Conservation (phyloP, 2,113 vertebrate genomes). For the Lipophrys pholis region DNA sequence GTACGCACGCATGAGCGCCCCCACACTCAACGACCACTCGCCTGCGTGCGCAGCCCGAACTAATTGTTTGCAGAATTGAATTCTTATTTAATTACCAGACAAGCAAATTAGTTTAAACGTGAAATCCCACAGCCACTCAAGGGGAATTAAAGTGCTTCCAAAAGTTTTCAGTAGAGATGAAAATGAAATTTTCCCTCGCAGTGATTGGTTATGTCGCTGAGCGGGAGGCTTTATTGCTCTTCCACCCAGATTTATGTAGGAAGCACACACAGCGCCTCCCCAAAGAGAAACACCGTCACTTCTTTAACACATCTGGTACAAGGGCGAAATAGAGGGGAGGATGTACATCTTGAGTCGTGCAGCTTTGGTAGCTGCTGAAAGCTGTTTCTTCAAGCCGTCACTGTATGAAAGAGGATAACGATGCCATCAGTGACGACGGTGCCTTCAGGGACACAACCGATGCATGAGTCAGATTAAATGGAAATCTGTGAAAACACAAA, state of each 20-base stretch:
- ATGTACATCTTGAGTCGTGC: constrained; percentile 21
- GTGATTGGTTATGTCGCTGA: constrained; percentile 45
- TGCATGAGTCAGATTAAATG: constrained; percentile 61
- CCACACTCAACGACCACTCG: constrained; percentile 17
- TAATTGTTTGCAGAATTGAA: constrained; percentile 75
- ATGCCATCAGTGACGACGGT: constrained; percentile 58
- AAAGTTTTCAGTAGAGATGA: constrained; percentile 57
- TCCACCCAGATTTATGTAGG: constrained; percentile 27
- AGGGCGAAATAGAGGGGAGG: constrained; percentile 19
- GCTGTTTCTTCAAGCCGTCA: constrained; percentile 45
- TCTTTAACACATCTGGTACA: too few species aligned
- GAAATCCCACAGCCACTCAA: constrained; percentile 59
- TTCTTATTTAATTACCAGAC: constrained; percentile 79
- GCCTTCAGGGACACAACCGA: constrained; percentile 59
- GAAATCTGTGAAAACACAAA: constrained; percentile 46
- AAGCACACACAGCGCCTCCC: constrained; percentile 8
- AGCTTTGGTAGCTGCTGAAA: constrained; percentile 22
- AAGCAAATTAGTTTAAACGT: constrained; percentile 69
- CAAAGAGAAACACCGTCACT: constrained; percentile 14
- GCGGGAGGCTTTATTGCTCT: constrained; percentile 38
- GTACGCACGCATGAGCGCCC: constrained; percentile 17
- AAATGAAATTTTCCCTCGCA: constrained; percentile 49
- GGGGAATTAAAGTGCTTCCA: constrained; percentile 59
- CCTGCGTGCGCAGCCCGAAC: constrained; percentile 48
- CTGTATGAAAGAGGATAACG: constrained; percentile 63